A percentile compares a stretch with the other conserved stretches of the same genome.
Evolutionary conservation across 2,797 vertebrate species (phyloP).

Genomic region (Acipenser ruthenus): DNA sequence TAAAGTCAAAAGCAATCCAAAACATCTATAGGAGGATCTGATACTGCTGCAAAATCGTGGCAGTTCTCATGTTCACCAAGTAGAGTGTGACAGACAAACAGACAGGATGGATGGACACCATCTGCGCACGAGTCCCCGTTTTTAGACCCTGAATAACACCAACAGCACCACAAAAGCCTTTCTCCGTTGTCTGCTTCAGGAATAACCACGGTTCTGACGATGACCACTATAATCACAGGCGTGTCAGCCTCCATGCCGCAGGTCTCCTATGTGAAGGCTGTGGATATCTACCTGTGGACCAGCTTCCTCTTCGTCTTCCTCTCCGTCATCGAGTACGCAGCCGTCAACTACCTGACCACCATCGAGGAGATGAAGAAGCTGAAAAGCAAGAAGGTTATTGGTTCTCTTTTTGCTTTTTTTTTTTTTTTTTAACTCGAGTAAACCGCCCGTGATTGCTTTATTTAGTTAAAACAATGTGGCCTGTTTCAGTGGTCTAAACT

Average conservation of each 20-base stretch:
- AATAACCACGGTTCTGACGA: slow-evolving; percentile 83
- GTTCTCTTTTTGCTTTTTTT: neutral
- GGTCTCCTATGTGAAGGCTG: slow-evolving; percentile 87
- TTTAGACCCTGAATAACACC: neutral
- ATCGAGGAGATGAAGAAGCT: slow-evolving; percentile 74
- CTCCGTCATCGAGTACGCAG: slow-evolving; percentile 80
- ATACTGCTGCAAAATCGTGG: too few relatives aligned
- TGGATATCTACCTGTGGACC: slow-evolving; percentile 83
- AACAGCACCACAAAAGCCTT: neutral
- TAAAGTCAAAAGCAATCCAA: too few relatives aligned
- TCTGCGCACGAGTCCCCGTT: slow-evolving; percentile 18
- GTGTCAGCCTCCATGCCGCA: slow-evolving; percentile 83
- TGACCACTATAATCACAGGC: slow-evolving; percentile 85
- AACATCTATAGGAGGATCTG: too few relatives aligned
- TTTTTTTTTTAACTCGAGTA: neutral
- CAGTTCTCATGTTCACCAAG: neutral
- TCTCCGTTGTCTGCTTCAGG: slow-evolving; percentile 46
- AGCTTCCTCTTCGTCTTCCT: slow-evolving; percentile 88
- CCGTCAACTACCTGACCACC: slow-evolving; percentile 85
- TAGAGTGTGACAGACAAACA: neutral
- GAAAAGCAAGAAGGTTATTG: slow-evolving; percentile 66
- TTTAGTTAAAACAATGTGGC: neutral
- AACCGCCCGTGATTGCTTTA: neutral
- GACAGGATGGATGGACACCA: neutral
- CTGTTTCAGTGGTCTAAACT: neutral